A percentile compares a stretch with the other conserved stretches of the same genome.
Evolutionary conservation across 1,140 invertebrate genomes (phyloP).

Genomic region (Heterodera carotae): DNA sequence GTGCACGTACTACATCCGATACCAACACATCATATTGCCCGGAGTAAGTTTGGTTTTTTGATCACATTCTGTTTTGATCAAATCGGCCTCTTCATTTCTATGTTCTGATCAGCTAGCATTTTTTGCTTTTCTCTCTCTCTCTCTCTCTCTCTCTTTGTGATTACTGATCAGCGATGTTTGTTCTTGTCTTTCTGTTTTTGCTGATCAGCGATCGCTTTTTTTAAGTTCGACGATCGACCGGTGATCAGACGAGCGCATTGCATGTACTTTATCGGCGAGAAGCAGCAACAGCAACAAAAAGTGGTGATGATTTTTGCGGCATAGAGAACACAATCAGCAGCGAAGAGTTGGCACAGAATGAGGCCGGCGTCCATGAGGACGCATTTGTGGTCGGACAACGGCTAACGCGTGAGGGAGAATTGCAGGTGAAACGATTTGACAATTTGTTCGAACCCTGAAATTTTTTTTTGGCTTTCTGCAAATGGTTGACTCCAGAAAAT

Average conservation of each 20-base stretch:
- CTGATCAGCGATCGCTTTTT: background rate
- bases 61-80: background rate
- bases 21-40: constrained; percentile 54
- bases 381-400: constrained; percentile 63
- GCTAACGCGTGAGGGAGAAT: constrained; percentile 56
- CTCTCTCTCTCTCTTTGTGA: no score
- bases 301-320: constrained; percentile 58
- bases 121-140: no score
- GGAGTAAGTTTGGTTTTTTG: constrained; percentile 38
- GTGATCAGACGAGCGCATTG: constrained; percentile 43
- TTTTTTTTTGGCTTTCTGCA: no score
- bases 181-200: background rate
- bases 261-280: constrained; percentile 64
- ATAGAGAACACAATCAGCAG: constrained; percentile 61
- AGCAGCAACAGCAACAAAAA: constrained; percentile 25
- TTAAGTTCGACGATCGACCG: constrained; percentile 39
- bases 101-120: no score
- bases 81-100: no score
- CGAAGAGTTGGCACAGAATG: constrained; percentile 62
- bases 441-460: constrained; percentile 18
- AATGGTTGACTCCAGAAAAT: background rate
- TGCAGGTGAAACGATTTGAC: constrained; percentile 39
- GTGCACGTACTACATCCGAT: constrained; percentile 62
- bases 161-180: background rate
- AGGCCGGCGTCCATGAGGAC: constrained; percentile 58